Conservation (phyloP, 2,113 vertebrate genomes). For the Anser brachyrhynchus region DNA sequence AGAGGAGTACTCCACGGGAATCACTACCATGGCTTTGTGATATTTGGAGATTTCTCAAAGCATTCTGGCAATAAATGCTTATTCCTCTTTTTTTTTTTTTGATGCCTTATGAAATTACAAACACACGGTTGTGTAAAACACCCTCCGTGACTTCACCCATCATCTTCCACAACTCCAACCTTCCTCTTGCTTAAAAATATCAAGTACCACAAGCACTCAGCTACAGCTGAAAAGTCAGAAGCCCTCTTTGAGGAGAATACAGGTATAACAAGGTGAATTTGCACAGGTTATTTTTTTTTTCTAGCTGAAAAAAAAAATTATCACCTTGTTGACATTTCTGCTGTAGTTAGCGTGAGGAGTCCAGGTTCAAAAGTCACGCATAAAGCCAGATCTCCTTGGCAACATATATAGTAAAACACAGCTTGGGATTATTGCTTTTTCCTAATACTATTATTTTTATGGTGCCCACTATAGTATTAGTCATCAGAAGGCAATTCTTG, state of each 20-base stretch:
- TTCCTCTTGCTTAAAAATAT: not conserved
- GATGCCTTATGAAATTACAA: not conserved
- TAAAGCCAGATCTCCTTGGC: slow-evolving; percentile 14
- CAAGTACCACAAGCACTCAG: not conserved
- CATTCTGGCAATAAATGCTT: no score
- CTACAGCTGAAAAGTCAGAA: not conserved
- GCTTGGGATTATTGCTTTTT: not conserved
- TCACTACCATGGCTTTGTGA: not conserved
- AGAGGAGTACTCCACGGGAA: not conserved
- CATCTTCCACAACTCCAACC: not conserved
- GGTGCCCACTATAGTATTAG: not conserved
- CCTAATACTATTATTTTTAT: not conserved
- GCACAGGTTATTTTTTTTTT: not conserved
- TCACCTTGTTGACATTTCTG: not conserved
- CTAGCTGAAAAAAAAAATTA: not conserved
- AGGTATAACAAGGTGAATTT: not conserved
- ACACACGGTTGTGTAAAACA: rapidly evolving
- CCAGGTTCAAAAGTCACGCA: not conserved
- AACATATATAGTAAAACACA: not conserved
- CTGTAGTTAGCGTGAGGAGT: not conserved
- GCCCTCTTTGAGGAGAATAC: not conserved
- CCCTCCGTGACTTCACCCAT: not conserved
- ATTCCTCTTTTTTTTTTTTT: rapidly evolving
- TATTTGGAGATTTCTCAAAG: not conserved
- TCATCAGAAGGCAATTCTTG: not conserved